Conservation (phyloP, 2,113 vertebrate species). For the Indri indri region DNA sequence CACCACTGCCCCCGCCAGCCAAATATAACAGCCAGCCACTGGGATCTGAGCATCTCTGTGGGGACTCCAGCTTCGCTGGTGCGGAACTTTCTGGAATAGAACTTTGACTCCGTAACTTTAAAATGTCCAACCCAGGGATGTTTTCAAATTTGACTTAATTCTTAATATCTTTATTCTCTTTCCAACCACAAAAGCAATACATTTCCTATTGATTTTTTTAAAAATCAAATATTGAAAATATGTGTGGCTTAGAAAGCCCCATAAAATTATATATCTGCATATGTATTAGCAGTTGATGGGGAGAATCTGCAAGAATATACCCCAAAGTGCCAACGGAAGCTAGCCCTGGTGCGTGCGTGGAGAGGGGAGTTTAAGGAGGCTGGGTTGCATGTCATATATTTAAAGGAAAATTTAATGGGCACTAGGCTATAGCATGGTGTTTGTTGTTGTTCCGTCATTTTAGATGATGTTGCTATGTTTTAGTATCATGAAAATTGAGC, state of each 20-base stretch:
- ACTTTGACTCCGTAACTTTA: slow-evolving; percentile 14
- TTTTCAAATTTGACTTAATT: slow-evolving; percentile 43
- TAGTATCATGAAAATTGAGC: background rate
- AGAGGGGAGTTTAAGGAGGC: background rate
- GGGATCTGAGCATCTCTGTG: background rate
- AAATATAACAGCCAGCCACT: background rate
- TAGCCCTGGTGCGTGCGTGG: background rate
- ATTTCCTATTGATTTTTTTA: slow-evolving; percentile 53
- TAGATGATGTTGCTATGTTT: background rate
- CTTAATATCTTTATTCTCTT: slow-evolving; percentile 24
- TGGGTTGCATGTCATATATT: background rate
- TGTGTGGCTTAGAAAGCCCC: background rate
- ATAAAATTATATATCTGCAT: background rate
- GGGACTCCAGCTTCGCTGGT: background rate
- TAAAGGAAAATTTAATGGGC: background rate
- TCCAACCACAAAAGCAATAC: slow-evolving; percentile 1
- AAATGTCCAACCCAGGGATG: background rate
- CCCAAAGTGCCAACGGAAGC: background rate
- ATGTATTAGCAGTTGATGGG: background rate
- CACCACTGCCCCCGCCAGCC: background rate
- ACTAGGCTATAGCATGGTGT: fast-evolving
- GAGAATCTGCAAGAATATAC: background rate
- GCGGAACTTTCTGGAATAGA: slow-evolving; percentile 35
- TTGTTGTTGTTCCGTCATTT: background rate
- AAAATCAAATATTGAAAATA: slow-evolving; percentile 28